Evolutionary conservation across 2,797 vertebrate species (phyloP), one percentile per base, ranked within the genome.

Genomic region (Tapera naevia): DNA sequence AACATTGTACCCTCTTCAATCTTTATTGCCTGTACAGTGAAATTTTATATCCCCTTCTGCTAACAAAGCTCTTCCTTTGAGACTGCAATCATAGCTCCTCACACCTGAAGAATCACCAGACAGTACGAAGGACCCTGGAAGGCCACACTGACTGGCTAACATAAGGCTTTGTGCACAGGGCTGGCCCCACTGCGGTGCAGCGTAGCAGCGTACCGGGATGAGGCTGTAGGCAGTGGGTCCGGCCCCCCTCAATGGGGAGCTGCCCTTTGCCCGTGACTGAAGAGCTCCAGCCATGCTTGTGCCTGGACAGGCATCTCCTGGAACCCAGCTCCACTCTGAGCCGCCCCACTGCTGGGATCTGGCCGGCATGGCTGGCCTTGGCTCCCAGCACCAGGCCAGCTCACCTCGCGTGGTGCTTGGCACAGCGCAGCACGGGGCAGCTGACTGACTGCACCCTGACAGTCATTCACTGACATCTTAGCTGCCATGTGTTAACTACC

Each of bases 401-500:
- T 51, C 2, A 0, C 8, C 17, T 48, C 0, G 0, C 0, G 0
- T 0, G 32, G 46, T 8, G 50, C 84, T 23, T 4, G 61, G 69
- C 45, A 64, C 2, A 1, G 70, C 66, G 61, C 3, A 4, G 57
- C 9, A 24, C 0, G 1, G 67, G 17, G 21, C n/a, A 65, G 82
- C 25, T 15, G 4, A 23, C 71, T 45, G 46, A 3, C 33, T 17
- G 13, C 22, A 3, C 27, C 65, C 50, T 0, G 1, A 23, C 17
- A 24, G 4, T 3, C 30, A 24, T 14, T 57, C 58, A 25, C 19
- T 2, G 17, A 6, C 32, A 7, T 7, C 13, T n/a, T 21, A 39
- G 53, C 30, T 18, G 3, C 2, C 1, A 0, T 2, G 10, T 10
- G 23, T 8, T 46, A 67, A 15, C 30, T 30, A 7, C 35, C 18